Conservation (phyloP, 1,140 invertebrate species). For the Bradynema listronoti region DNA sequence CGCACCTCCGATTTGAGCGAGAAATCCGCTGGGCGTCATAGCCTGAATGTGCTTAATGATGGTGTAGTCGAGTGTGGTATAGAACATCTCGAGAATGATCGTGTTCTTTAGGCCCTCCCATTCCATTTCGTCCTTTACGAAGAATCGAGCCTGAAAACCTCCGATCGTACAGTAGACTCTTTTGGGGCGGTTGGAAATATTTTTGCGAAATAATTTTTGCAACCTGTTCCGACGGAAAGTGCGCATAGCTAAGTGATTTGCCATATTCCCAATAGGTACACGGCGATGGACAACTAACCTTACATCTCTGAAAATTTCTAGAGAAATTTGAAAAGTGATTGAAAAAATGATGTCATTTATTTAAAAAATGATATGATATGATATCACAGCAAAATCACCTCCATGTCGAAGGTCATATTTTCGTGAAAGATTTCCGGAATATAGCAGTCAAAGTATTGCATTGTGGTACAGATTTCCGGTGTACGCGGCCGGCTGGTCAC, state of each 20-base stretch:
- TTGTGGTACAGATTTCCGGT: conserved; percentile 41
- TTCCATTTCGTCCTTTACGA: conserved; percentile 31
- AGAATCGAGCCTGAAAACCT: conserved; percentile 16
- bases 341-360: no score
- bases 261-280: conserved; percentile 42
- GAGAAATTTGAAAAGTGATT: conserved; percentile 13
- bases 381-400: conserved; percentile 5
- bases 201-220: background rate
- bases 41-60: conserved; percentile 39
- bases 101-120: conserved; percentile 37
- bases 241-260: conserved; percentile 46
- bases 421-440: conserved; percentile 24
- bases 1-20: conserved; percentile 48
- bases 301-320: conserved; percentile 34
- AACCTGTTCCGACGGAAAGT: conserved; percentile 34
- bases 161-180: conserved; percentile 1
- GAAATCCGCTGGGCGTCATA: conserved; percentile 42
- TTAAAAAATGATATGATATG: conserved; percentile 6
- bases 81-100: conserved; percentile 41
- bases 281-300: conserved; percentile 37
- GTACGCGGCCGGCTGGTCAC: conserved; percentile 24
- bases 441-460: conserved; percentile 43
- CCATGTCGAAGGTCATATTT: conserved; percentile 12
- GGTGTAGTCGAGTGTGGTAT: conserved; percentile 44
- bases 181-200: background rate